Percentiles rank a stretch among this genome's conserved stretches.
These are phyloP conservation scores for Phycodurus eques DNA, from an alignment of 2,113 vertebrate genomes.

Conservation along the genomic window DNA sequence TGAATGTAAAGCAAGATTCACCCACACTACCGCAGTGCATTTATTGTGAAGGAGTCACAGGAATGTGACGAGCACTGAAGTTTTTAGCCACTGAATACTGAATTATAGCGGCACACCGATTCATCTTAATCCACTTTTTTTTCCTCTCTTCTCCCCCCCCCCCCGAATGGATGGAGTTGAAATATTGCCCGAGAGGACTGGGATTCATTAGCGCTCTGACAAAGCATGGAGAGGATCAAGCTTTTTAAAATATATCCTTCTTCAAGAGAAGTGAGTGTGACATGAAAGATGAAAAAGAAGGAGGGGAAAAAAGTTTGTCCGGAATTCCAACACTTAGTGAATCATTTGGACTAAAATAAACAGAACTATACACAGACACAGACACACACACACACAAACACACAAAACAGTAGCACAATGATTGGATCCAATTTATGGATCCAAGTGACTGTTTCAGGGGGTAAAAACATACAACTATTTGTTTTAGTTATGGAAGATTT, in stretches of 20 bases:
- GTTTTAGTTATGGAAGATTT: background rate
- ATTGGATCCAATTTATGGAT: background rate
- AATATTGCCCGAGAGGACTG: slow-evolving; percentile 33
- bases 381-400: background rate
- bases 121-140: slow-evolving; percentile 38
- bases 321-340: slow-evolving; percentile 13
- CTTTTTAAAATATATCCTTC: slow-evolving; percentile 12
- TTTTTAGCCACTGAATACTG: slow-evolving; percentile 36
- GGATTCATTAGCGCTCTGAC: slow-evolving; percentile 36
- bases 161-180: slow-evolving; percentile 31
- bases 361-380: background rate
- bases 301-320: slow-evolving; percentile 24
- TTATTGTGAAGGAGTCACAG: slow-evolving; percentile 31
- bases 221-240: slow-evolving; percentile 36
- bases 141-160: slow-evolving; percentile 11
- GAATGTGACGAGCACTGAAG: slow-evolving; percentile 34
- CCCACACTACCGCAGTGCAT: slow-evolving; percentile 20
- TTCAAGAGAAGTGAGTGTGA: slow-evolving; percentile 18
- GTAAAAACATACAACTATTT: background rate
- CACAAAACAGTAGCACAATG: slow-evolving; percentile 3
- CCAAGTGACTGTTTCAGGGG: background rate
- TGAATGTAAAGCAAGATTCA: background rate
- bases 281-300: slow-evolving; percentile 15
- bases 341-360: slow-evolving; percentile 14
- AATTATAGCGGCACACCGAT: slow-evolving; percentile 39